Percentiles rank a stretch among this genome's conserved stretches.
Evolutionary conservation across 2,797 vertebrate genomes (phyloP).

Genomic region (Bradypodion pumilum): DNA sequence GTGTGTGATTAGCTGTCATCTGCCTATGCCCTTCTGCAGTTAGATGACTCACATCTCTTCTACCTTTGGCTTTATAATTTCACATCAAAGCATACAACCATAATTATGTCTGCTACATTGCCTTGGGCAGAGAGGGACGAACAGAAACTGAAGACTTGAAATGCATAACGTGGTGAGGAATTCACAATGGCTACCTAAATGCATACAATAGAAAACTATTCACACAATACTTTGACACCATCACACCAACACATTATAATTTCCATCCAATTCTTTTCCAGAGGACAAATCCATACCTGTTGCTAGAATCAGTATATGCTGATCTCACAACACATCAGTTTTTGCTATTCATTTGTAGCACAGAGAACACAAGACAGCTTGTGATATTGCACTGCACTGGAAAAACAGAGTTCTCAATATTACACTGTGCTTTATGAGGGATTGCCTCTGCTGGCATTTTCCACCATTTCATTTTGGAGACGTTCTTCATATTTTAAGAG

Average conservation of each 20-base stretch:
- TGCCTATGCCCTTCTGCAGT: constrained; percentile 59
- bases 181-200: not conserved
- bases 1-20: constrained; percentile 68
- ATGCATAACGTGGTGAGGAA: constrained; percentile 9
- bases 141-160: constrained; percentile 48
- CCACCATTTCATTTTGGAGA: not conserved
- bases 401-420: not conserved
- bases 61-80: constrained; percentile 71
- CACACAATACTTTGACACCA: not conserved
- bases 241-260: not conserved
- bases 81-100: constrained; percentile 71
- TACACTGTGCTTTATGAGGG: not conserved
- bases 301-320: not conserved
- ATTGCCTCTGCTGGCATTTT: not conserved
- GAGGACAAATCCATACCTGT: not conserved
- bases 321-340: not conserved
- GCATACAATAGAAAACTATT: not conserved
- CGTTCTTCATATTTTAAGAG: not conserved
- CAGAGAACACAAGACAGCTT: not conserved
- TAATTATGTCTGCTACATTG: constrained; percentile 73
- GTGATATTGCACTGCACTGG: not conserved
- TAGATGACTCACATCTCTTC: constrained; percentile 77
- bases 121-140: constrained; percentile 51
- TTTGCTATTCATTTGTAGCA: not conserved
- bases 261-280: not conserved